Percentiles rank a stretch among this genome's conserved stretches.
These are phyloP conservation scores for Microplitis demolitor DNA, from an alignment of 1,140 invertebrate genomes.

Conservation along the genomic window DNA sequence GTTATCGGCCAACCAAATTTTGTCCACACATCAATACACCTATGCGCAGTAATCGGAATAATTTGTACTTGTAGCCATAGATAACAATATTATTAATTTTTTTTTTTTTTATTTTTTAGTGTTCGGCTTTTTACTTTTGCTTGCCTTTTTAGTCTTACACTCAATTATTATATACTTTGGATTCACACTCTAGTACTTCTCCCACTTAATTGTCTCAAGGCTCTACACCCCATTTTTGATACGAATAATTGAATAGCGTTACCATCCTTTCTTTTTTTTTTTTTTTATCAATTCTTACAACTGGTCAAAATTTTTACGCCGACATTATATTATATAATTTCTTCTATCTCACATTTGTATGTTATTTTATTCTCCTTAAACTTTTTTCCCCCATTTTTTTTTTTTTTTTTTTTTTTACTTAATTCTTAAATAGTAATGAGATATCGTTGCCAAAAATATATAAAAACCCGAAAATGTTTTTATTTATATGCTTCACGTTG, in stretches of 20 bases:
- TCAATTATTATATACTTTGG: slow-evolving; percentile 31
- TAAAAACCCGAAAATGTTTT: slow-evolving; percentile 57
- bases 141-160: slow-evolving; percentile 34
- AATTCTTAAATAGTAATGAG: slow-evolving; percentile 61
- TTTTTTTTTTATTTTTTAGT: slow-evolving; percentile 60
- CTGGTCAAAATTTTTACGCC: slow-evolving; percentile 58
- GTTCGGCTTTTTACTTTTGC: slow-evolving; percentile 56
- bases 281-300: slow-evolving; percentile 40
- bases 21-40: slow-evolving; percentile 64
- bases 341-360: slow-evolving; percentile 24
- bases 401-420: slow-evolving; percentile 56
- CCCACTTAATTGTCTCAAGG: slow-evolving; percentile 55
- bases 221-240: slow-evolving; percentile 60
- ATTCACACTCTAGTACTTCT: slow-evolving; percentile 31
- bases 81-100: slow-evolving; percentile 58
- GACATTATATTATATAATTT: slow-evolving; percentile 47
- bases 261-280: slow-evolving; percentile 42
- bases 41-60: slow-evolving; percentile 64
- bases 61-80: slow-evolving; percentile 65
- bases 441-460: slow-evolving; percentile 64
- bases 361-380: slow-evolving; percentile 34
- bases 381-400: slow-evolving; percentile 45
- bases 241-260: slow-evolving; percentile 62
- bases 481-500: slow-evolving; percentile 32
- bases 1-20: slow-evolving; percentile 64